Percentiles rank a stretch among this genome's conserved stretches.
These are phyloP conservation scores for Carabus problematicus DNA, from an alignment of 2,888 invertebrate species.

Conservation along the genomic window DNA sequence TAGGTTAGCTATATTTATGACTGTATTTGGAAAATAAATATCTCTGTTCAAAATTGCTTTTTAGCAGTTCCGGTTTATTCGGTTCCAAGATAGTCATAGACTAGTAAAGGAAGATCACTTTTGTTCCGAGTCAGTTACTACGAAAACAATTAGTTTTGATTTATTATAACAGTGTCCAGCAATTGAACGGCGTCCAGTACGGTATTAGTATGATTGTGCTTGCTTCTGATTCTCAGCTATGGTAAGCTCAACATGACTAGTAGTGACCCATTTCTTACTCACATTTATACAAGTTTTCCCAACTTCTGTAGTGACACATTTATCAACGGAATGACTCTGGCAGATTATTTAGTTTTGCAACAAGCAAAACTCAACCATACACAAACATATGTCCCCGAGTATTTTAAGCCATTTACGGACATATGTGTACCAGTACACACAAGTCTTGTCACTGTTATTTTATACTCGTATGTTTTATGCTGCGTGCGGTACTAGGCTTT, in stretches of 20 bases:
- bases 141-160: slow-evolving; percentile 33
- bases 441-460: too few species aligned
- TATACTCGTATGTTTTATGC: too few species aligned
- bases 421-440: too few species aligned
- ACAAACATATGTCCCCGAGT: too few species aligned
- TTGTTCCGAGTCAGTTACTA: slow-evolving; percentile 29
- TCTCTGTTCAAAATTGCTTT: too few species aligned
- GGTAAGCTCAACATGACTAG: slow-evolving; percentile 11
- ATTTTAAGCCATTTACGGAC: too few species aligned
- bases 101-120: slow-evolving; percentile 24
- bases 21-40: too few species aligned
- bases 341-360: too few species aligned
- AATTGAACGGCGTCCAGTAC: slow-evolving; percentile 8
- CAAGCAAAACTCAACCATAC: too few species aligned
- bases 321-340: slow-evolving; percentile 18
- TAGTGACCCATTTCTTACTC: slow-evolving; percentile 17
- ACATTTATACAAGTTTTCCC: slow-evolving; percentile 18
- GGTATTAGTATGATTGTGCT: slow-evolving; percentile 14
- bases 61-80: too few species aligned
- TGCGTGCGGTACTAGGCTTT: too few species aligned
- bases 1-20: too few species aligned
- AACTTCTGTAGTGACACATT: slow-evolving; percentile 26
- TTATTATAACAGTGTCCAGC: slow-evolving; percentile 24
- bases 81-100: background rate
- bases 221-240: background rate